Percentiles rank a stretch among this genome's conserved stretches.
phyloP scores from a whole-genome alignment of 2,797 vertebrate species.

The Diglossa cyanea region DNA sequence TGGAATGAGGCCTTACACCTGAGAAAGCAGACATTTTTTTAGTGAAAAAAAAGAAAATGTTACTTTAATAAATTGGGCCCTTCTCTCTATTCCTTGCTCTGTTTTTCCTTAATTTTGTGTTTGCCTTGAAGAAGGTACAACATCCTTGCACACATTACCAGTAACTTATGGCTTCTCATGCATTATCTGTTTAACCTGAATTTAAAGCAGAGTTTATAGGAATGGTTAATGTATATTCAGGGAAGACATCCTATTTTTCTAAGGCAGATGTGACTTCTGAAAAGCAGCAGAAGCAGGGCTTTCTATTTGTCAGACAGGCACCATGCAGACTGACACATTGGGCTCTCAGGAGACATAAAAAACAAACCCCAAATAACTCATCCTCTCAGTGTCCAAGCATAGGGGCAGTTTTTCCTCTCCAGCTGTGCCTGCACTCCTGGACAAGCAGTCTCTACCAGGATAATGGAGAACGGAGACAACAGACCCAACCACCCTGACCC shows the following conservation, averaged over 20 bases:
- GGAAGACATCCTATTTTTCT: neutral
- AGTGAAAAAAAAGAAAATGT: neutral
- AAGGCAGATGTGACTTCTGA: neutral
- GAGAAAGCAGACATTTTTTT: neutral
- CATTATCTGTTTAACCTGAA: neutral
- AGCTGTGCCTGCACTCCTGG: neutral
- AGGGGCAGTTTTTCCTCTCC: neutral
- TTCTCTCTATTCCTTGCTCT: neutral
- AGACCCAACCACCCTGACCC: neutral
- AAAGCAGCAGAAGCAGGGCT: neutral
- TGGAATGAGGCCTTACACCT: constrained; percentile 23
- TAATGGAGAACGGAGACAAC: neutral
- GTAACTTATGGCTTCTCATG: neutral
- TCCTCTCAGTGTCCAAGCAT: neutral
- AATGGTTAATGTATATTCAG: neutral
- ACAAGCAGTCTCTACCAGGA: neutral
- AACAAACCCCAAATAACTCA: neutral
- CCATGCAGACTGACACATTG: neutral
- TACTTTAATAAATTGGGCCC: neutral
- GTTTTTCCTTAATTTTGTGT: neutral
- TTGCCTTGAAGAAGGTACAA: neutral
- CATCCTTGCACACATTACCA: neutral
- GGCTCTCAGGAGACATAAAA: neutral
- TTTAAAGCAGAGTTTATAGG: neutral
- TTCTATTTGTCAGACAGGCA: neutral